These are phyloP conservation scores for Kryptopterus vitreolus DNA, from an alignment of 2,797 vertebrate species.

Conservation along the genomic window DNA sequence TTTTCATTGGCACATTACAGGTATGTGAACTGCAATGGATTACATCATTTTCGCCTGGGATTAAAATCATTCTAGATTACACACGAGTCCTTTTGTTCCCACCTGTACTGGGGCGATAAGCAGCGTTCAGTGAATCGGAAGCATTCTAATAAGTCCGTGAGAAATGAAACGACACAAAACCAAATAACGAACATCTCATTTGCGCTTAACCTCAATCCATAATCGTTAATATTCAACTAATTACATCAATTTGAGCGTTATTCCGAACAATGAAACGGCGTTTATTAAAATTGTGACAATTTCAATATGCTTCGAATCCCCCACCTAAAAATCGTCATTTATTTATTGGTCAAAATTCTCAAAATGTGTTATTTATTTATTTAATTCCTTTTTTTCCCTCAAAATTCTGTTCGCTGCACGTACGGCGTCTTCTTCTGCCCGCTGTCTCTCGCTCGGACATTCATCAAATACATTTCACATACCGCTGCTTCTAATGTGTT, in stretches of 20 bases:
- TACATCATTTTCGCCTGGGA: too few relatives aligned
- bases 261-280: conserved; percentile 5
- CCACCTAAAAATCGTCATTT: too few relatives aligned
- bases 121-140: conserved; percentile 35
- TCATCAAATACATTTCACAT: conserved; percentile 81
- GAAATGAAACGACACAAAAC: conserved; percentile 36
- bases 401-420: not conserved
- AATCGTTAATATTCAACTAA: conserved; percentile 47
- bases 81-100: conserved; percentile 32
- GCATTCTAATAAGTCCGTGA: conserved; percentile 19
- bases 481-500: conserved; percentile 79
- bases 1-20: not conserved
- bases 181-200: conserved; percentile 37
- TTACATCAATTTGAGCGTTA: not conserved
- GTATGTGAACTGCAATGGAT: conserved; percentile 19
- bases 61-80: conserved; percentile 10
- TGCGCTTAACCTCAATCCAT: conserved; percentile 21
- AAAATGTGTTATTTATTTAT: conserved; percentile 14
- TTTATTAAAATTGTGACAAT: not conserved
- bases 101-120: conserved; percentile 14
- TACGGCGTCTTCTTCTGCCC: not conserved
- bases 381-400: not conserved
- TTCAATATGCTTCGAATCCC: not conserved
- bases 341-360: too few relatives aligned
- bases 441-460: conserved; percentile 66